Base-by-base conservation (phyloP, 2,797 vertebrate genomes). In the Urosaurus nigricauda region DNA sequence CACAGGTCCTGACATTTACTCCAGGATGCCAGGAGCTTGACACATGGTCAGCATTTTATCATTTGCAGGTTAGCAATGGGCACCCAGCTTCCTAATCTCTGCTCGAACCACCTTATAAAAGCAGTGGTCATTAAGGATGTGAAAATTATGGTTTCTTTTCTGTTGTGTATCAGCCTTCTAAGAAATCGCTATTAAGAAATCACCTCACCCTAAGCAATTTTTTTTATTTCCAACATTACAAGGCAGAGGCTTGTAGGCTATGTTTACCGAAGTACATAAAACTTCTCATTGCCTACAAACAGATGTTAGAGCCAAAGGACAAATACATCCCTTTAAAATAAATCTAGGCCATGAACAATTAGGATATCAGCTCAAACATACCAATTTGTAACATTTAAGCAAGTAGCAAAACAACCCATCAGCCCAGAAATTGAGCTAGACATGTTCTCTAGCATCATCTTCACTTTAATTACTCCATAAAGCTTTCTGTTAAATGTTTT, bases 241-340 rank as follows among this genome's bases (percentile, higher is more conserved):
- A 35, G 51, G 5, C 71, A 78, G 12, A 40, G 35, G 3, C 35
- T 78, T 84, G 51, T 7, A 58, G 53, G 21, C 37, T 40, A 24
- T 79, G 12, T 43, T 60, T 51, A 47, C 40, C 74, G 29, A 89
- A 80, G 37, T 19, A 80, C 5, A 11, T 0, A 32, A 1, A 81
- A 35, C 63, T 90, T 90, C 85, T 91, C 93, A 79, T 35, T 75
- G 86, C 85, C 89, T 24, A 89, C 80, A 80, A 86, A 58, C 89
- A 94, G 90, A 86, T 92, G 89, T 19, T 71, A 56, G 56, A 74
- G 19, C 93, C 84, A 87, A 51, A 32, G 88, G 70, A 89, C 0
- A 75, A 79, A 70, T 73, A 32, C 77, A 40, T 68, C 65, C 29
- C 3, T 68, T 68, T 68, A 12, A n/a, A 75, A 82, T 79, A 74